Conservation (phyloP, 2,113 vertebrate species). For the Circaetus gallicus region DNA sequence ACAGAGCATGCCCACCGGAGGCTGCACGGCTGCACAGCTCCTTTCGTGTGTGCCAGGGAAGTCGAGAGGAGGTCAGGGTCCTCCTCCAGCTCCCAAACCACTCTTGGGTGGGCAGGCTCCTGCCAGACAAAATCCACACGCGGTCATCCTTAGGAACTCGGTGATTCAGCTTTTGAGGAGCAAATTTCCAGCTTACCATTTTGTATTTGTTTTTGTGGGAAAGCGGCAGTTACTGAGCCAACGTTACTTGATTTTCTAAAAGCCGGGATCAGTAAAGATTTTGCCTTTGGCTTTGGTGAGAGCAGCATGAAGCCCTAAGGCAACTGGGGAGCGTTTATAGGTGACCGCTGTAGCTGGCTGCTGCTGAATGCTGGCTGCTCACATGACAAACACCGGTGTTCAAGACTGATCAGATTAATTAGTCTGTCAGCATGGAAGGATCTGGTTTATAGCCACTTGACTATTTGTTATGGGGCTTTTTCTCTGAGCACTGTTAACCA, state of each 20-base stretch:
- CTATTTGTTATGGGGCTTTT: constrained; percentile 10
- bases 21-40: background rate
- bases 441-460: constrained; percentile 49
- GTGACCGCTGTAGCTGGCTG: background rate
- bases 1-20: background rate
- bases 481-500: constrained; percentile 25
- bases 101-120: background rate
- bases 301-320: background rate
- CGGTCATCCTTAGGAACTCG: rapidly evolving
- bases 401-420: constrained; percentile 51
- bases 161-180: background rate
- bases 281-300: background rate
- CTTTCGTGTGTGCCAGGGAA: rapidly evolving
- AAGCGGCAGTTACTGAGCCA: background rate
- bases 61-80: background rate
- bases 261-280: background rate
- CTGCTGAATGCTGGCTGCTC: background rate
- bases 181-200: background rate
- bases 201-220: background rate
- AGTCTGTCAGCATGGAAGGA: constrained; percentile 39
- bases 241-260: background rate
- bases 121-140: background rate
- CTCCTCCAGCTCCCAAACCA: background rate
- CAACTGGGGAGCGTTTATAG: background rate
- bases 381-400: background rate